phyloP scores from a whole-genome alignment of 2,797 vertebrate genomes.

The Falco concolor region DNA sequence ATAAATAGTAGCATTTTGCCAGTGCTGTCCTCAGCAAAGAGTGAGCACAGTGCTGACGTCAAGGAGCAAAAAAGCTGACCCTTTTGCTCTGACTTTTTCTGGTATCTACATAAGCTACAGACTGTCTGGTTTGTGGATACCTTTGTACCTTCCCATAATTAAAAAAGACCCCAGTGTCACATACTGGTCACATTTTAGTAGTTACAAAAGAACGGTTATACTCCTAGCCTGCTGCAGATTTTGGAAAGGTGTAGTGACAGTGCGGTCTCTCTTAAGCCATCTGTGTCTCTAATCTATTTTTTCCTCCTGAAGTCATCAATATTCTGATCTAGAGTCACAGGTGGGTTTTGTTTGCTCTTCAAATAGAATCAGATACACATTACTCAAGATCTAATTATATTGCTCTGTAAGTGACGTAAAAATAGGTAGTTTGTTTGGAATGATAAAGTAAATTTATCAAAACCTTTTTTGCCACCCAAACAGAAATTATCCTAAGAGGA shows the following conservation, averaged over 20 bases:
- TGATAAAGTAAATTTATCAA: background rate
- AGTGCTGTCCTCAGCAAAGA: constrained; percentile 13
- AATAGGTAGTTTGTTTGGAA: background rate
- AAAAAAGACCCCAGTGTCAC: background rate
- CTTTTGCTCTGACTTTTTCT: background rate
- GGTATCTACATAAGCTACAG: background rate
- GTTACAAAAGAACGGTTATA: background rate
- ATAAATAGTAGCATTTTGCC: background rate
- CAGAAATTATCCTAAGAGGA: background rate
- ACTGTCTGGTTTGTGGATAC: background rate
- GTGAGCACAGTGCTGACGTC: background rate
- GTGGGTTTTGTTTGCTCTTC: background rate
- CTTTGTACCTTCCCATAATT: background rate
- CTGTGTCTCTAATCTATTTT: background rate
- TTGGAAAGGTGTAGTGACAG: background rate
- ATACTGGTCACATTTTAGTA: background rate
- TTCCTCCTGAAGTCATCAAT: background rate
- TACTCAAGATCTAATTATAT: background rate
- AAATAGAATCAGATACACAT: background rate
- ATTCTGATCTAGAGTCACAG: background rate
- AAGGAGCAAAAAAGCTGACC: background rate
- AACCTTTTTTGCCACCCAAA: background rate
- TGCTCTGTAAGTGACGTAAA: background rate
- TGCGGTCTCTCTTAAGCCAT: background rate
- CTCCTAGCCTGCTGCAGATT: background rate